Evolutionary conservation across 2,797 vertebrate genomes (phyloP), one percentile per base, ranked within the genome.

Genomic region (Rhynchotus rufescens): DNA sequence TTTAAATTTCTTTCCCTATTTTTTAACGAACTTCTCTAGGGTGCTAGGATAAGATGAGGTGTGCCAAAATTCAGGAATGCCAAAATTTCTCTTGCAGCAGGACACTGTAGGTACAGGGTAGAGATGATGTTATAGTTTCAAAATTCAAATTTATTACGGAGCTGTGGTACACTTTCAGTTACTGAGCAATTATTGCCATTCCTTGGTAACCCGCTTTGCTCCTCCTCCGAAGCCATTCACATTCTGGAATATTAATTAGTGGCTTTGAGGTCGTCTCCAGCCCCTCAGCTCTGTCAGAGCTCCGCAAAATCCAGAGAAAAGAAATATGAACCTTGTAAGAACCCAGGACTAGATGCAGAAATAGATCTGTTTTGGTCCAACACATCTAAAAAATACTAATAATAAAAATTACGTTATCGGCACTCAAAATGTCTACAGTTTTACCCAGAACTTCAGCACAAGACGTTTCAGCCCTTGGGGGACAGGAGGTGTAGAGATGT

Each of bases 191-290:
- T 86, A 44, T 49, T 90, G 65, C 13, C 90, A 78, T 94, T 95
- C 88, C 88, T 90, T 19, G 78, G 65, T 20, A 91, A 92, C 36
- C 83, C 49, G 38, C 79, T 42, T 77, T 84, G 57, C 36, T 65
- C 59, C 65, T 67, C 54, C 23, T 25, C 34, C 40, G 34, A 28
- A 66, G 79, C 54, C 5, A 2, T 84, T 88, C 84, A 54, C 75
- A 42, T 90, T 94, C 79, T 90, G 34, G 81, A 90, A 92, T 94
- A 95, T 80, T 86, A 94, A 94, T 90, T 83, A 91, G 86, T 83
- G 79, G 60, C 20, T 90, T 94, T 94, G 93, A 89, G 86, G 93
- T 88, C 75, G 51, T 71, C 61, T 88, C 13, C 13, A 80, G 15
- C 49, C 80, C 80, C 90, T 73, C 88, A 94, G 44, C 78, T 94